Evolutionary conservation across 2,113 vertebrate genomes (phyloP).

Genomic region (Eulemur macaco): DNA sequence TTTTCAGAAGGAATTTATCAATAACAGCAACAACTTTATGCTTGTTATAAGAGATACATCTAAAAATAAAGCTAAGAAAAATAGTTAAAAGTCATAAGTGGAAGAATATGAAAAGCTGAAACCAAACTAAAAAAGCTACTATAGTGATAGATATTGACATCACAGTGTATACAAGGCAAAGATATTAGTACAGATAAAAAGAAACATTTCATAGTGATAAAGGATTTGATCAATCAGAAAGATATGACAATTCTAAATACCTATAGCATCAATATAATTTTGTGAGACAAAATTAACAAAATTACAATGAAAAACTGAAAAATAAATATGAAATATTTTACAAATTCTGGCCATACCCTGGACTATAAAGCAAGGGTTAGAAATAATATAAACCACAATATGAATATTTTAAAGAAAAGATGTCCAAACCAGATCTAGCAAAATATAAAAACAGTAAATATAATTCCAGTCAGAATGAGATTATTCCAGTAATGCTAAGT

Average conservation of each 20-base stretch:
- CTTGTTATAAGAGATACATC: background rate
- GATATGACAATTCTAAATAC: background rate
- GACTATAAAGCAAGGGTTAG: background rate
- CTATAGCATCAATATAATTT: background rate
- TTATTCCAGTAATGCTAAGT: background rate
- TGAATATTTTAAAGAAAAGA: background rate
- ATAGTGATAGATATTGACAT: background rate
- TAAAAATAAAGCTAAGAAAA: background rate
- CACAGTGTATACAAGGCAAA: background rate
- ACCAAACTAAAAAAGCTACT: background rate
- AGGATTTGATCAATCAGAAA: background rate
- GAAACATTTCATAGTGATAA: background rate
- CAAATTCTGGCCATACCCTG: background rate
- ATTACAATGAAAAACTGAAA: background rate
- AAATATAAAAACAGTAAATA: background rate
- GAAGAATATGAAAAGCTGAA: background rate
- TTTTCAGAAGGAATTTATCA: constrained; percentile 10
- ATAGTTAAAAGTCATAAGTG: background rate
- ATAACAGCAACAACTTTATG: background rate
- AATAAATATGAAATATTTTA: background rate
- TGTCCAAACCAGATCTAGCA: background rate
- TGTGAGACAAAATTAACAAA: background rate
- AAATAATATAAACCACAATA: background rate
- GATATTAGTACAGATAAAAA: background rate
- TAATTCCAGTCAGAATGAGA: background rate